Conservation (phyloP, 2,888 invertebrate genomes). For the Melanophora roralis region DNA sequence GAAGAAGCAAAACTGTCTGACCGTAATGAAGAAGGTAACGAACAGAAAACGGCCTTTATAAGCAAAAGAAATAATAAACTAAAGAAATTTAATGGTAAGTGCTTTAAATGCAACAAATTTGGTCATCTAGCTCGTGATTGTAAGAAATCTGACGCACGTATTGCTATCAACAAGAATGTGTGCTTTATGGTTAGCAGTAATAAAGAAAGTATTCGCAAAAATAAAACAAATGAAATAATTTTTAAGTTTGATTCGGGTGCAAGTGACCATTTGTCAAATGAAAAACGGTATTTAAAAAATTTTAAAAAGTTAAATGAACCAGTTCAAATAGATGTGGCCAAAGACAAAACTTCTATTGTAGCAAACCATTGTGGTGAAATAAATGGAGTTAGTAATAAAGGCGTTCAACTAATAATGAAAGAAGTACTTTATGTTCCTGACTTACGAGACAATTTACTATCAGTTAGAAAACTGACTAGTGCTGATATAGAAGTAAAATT, state of each 20-base stretch:
- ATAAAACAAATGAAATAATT: background rate
- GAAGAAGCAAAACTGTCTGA: background rate
- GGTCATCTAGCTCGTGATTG: background rate
- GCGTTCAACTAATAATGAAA: background rate
- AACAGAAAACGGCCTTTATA: background rate
- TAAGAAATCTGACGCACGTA: background rate
- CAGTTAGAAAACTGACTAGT: background rate
- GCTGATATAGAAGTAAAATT: background rate
- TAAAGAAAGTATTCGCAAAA: background rate
- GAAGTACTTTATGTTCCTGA: background rate
- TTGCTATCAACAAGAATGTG: background rate
- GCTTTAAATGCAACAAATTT: slow-evolving; percentile 2
- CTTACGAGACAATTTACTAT: background rate
- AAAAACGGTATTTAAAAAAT: background rate
- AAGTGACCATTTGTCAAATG: background rate
- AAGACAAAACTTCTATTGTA: background rate
- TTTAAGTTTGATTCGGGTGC: background rate
- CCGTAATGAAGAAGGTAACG: background rate
- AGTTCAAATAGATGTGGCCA: background rate
- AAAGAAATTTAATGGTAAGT: background rate
- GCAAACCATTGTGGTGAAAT: background rate
- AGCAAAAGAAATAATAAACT: background rate
- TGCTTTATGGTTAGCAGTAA: background rate
- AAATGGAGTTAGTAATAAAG: background rate
- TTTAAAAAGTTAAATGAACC: background rate